Conservation (phyloP, 2,797 vertebrate species). For the Oryzias dopingdopingensis region DNA sequence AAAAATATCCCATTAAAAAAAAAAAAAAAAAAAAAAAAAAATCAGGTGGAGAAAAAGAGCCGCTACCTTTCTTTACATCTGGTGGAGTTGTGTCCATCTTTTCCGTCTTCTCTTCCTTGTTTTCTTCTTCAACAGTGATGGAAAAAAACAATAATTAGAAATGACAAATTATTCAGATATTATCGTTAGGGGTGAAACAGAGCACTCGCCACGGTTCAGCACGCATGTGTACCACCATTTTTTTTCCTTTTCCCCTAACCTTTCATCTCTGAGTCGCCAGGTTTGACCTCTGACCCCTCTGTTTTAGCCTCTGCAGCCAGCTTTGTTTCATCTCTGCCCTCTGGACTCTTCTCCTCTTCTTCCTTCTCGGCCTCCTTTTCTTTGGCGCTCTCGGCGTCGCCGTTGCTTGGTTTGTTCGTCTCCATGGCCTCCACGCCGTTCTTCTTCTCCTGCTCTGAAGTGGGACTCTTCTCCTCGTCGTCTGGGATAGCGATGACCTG, state of each 20-base stretch:
- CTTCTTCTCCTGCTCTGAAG: constrained; percentile 52
- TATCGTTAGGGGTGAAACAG: not conserved
- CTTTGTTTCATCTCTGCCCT: constrained; percentile 57
- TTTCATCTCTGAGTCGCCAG: constrained; percentile 66
- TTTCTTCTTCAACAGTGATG: constrained; percentile 55
- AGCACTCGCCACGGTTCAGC: no score
- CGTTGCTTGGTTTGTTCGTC: constrained; percentile 62
- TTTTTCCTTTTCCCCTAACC: constrained; percentile 43
- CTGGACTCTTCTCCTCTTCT: constrained; percentile 60
- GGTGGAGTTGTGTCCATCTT: constrained; percentile 73
- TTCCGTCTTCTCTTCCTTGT: constrained; percentile 71
- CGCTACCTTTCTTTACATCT: constrained; percentile 85
- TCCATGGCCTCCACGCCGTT: constrained; percentile 66
- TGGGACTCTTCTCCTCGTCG: constrained; percentile 66
- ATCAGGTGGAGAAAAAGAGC: not conserved
- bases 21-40: not conserved
- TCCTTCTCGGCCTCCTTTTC: constrained; percentile 49
- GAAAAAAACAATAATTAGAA: not conserved
- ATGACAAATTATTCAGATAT: not conserved
- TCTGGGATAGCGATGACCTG: constrained; percentile 79
- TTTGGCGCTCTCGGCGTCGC: constrained; percentile 37
- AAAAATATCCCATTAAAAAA: not conserved
- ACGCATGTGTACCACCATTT: no score
- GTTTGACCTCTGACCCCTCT: constrained; percentile 66
- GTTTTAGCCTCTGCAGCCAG: constrained; percentile 50